Evolutionary conservation across 2,797 vertebrate genomes (phyloP).

Genomic region (Urosaurus nigricauda): DNA sequence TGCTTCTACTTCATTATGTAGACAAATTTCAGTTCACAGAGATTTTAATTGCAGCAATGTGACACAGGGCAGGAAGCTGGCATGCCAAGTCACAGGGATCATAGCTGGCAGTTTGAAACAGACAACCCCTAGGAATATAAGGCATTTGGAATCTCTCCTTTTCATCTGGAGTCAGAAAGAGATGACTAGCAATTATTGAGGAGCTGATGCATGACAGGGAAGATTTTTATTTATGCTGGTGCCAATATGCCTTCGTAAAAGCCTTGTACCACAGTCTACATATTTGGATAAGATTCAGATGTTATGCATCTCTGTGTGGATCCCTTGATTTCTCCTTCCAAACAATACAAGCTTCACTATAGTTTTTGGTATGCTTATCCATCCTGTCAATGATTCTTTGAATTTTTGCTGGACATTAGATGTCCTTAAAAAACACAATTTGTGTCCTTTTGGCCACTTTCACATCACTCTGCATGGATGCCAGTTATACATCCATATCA

Average conservation of each 20-base stretch:
- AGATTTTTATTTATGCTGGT: background rate
- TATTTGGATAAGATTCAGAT: background rate
- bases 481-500: background rate
- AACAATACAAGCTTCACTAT: background rate
- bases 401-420: background rate
- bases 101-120: background rate
- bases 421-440: background rate
- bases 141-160: background rate
- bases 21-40: background rate
- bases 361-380: background rate
- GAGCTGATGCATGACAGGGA: too few species aligned
- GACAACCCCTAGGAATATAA: constrained; percentile 5
- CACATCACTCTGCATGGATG: background rate
- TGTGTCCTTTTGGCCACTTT: background rate
- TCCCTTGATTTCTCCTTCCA: background rate
- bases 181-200: background rate
- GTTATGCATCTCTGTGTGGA: background rate
- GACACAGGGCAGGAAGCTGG: background rate
- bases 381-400: background rate
- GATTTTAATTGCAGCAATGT: background rate
- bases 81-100: background rate
- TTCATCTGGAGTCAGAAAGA: background rate
- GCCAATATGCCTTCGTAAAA: background rate
- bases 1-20: background rate
- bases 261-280: background rate